Evolutionary conservation across 1,140 invertebrate genomes (phyloP).

Genomic region (Agrypnia vestita): DNA sequence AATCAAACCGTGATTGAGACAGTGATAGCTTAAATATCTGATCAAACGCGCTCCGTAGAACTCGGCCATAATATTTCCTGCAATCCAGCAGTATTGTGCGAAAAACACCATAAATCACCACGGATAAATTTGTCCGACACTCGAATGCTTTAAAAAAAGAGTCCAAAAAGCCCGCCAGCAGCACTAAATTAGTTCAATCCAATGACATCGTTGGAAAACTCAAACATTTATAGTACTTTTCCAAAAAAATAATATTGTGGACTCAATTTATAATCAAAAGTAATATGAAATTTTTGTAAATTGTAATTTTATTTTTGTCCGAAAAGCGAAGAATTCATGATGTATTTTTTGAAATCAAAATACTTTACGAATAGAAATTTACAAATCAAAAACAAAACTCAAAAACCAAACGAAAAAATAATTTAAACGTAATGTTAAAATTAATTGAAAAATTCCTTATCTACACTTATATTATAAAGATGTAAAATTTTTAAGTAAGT

Average conservation of each 20-base stretch:
- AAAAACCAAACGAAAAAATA: too few species aligned
- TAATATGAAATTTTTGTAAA: neutral
- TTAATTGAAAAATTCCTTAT: too few species aligned
- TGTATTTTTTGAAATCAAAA: too few species aligned
- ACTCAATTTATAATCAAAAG: neutral
- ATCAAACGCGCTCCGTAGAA: neutral
- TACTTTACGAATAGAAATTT: too few species aligned
- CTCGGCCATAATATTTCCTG: constrained; percentile 24
- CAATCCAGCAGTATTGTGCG: constrained; percentile 28
- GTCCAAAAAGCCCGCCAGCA: constrained; percentile 27
- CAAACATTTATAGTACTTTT: neutral
- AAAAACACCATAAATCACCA: constrained; percentile 47
- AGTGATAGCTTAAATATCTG: constrained; percentile 33
- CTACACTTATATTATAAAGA: too few species aligned
- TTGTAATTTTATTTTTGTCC: neutral
- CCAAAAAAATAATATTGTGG: neutral
- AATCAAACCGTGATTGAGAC: constrained; percentile 39
- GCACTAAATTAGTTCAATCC: constrained; percentile 51
- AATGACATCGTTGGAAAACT: neutral
- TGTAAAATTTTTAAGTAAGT: too few species aligned
- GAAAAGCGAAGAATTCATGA: too few species aligned
- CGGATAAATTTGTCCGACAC: constrained; percentile 34
- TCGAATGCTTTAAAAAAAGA: constrained; percentile 43
- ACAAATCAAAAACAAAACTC: too few species aligned
- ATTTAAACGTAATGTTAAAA: too few species aligned